A percentile compares a stretch with the other conserved stretches of the same genome.
Conservation (phyloP, 2,113 vertebrate species). For the Lamprologus callipterus region DNA sequence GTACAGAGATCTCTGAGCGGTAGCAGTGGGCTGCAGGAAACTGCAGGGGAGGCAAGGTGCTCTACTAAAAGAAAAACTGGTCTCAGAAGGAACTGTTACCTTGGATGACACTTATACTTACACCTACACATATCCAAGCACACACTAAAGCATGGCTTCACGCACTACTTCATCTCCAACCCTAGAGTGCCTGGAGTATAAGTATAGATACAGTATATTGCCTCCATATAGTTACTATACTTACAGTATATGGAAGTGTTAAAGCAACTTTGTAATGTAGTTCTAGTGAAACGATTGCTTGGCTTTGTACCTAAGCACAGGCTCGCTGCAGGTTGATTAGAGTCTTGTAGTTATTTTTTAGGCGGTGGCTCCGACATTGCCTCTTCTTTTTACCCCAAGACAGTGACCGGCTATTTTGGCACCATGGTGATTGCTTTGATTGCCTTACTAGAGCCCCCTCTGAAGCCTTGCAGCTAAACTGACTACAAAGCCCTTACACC, state of each 20-base stretch:
- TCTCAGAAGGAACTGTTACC: background rate
- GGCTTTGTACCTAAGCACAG: background rate
- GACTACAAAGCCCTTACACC: background rate
- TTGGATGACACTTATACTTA: background rate
- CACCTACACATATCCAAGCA: background rate
- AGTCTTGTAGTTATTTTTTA: background rate
- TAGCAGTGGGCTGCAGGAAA: background rate
- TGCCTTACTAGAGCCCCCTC: background rate
- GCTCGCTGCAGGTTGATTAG: background rate
- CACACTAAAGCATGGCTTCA: background rate
- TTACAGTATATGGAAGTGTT: background rate
- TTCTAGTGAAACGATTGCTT: background rate
- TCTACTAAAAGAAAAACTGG: background rate
- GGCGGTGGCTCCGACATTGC: background rate
- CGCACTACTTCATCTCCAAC: background rate
- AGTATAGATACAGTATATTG: background rate
- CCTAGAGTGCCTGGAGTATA: background rate
- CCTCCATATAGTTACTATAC: background rate
- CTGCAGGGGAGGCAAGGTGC: background rate
- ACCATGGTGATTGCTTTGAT: background rate
- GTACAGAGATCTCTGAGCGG: background rate
- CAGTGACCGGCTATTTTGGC: background rate
- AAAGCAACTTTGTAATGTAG: background rate
- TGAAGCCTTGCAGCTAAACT: background rate
- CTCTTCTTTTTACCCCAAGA: background rate